A percentile compares a stretch with the other conserved stretches of the same genome.
These are phyloP conservation scores for Tipula vernalis DNA, from an alignment of 2,888 invertebrate species.

Conservation along the genomic window DNA sequence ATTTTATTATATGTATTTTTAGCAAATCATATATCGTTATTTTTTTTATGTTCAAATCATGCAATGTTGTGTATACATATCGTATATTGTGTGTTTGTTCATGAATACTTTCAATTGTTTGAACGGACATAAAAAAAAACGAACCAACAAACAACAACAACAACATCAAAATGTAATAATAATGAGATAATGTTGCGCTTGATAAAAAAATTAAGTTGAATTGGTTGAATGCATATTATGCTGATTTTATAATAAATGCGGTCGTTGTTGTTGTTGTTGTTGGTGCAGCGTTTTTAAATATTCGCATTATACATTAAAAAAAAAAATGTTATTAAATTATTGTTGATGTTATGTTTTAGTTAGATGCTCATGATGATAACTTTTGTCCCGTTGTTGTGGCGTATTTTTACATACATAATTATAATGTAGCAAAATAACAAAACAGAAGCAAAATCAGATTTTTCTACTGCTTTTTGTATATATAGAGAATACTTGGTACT, in stretches of 20 bases:
- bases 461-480: not conserved
- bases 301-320: not conserved
- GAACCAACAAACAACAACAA: not conserved
- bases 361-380: not conserved
- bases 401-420: not conserved
- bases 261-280: not conserved
- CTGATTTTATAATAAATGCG: not conserved
- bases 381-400: not conserved
- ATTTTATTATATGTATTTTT: not conserved
- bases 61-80: not conserved
- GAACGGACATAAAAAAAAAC: not conserved
- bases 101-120: not conserved
- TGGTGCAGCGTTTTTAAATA: not conserved
- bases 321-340: not conserved
- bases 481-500: not conserved
- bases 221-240: not conserved
- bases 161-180: not conserved
- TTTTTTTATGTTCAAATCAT: not conserved
- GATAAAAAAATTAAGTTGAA: not conserved
- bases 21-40: not conserved
- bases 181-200: conserved; percentile 4
- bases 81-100: not conserved
- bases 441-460: not conserved
- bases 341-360: not conserved
- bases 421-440: not conserved